phyloP scores from a whole-genome alignment of 2,113 vertebrate species.

The Parotia lawesii region DNA sequence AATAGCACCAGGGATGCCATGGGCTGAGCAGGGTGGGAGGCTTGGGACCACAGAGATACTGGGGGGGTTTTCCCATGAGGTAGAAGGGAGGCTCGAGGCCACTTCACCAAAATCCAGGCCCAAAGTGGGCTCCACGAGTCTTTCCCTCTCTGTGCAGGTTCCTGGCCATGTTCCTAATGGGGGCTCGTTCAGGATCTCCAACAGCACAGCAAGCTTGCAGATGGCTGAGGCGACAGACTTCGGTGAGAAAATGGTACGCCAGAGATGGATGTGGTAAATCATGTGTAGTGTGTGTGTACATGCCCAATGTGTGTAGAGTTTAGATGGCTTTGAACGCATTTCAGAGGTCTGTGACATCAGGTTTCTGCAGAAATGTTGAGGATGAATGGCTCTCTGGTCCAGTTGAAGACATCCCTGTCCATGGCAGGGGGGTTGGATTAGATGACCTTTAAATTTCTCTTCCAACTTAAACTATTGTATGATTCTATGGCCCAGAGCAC shows the following conservation, averaged over 20 bases:
- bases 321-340: accelerated
- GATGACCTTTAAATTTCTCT: not conserved
- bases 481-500: not conserved
- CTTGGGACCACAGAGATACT: accelerated
- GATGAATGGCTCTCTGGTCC: not conserved
- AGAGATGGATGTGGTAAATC: accelerated
- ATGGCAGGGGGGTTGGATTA: not conserved
- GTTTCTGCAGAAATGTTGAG: not conserved
- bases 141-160: slow-evolving; percentile 15
- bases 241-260: slow-evolving; percentile 74
- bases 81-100: not conserved
- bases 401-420: not conserved
- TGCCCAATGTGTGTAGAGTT: not conserved
- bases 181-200: not conserved
- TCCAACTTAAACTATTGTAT: not conserved
- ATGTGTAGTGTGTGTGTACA: accelerated
- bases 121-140: not conserved
- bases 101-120: not conserved
- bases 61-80: too few relatives aligned
- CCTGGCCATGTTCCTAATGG: not conserved
- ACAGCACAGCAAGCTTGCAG: slow-evolving; percentile 16
- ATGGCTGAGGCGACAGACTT: slow-evolving; percentile 54
- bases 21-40: accelerated
- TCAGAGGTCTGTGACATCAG: not conserved
- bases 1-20: accelerated